Conservation (phyloP, 2,113 vertebrate genomes). For the Petrocephalus zakoni region DNA sequence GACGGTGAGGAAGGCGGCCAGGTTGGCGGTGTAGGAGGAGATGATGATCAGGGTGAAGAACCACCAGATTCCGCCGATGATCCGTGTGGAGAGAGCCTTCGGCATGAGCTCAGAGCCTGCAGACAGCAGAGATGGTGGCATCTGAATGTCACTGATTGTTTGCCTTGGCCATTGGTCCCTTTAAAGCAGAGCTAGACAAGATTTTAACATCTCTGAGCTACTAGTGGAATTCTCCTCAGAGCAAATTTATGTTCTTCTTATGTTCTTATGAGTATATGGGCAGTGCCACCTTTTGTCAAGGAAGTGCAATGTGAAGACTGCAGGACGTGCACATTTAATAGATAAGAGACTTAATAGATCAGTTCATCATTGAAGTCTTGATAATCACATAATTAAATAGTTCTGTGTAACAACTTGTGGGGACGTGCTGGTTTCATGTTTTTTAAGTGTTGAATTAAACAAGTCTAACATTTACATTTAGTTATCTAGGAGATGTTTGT, state of each 20-base stretch:
- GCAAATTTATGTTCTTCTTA: too few relatives aligned
- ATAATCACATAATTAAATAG: neutral
- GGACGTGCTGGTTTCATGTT: neutral
- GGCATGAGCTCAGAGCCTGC: conserved; percentile 97
- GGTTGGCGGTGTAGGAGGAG: conserved; percentile 96
- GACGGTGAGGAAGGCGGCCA: conserved; percentile 92
- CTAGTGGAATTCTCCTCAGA: too few relatives aligned
- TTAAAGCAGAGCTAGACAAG: too few relatives aligned
- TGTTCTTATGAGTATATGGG: neutral
- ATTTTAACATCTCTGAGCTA: too few relatives aligned
- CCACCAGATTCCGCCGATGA: conserved; percentile 99
- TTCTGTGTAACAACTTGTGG: neutral
- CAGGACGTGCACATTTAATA: neutral
- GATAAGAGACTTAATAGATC: neutral
- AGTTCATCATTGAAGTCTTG: neutral
- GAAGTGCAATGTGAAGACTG: neutral
- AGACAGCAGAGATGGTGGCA: conserved; percentile 15
- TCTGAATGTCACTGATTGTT: neutral
- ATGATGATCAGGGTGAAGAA: conserved; percentile 99
- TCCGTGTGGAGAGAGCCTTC: conserved; percentile 94
- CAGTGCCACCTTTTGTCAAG: neutral
- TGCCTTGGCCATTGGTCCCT: too few relatives aligned
- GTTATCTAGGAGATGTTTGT: neutral
- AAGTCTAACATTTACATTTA: neutral
- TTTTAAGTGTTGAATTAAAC: neutral